Percentiles rank a stretch among this genome's conserved stretches.
Evolutionary conservation across 1,140 invertebrate species (phyloP).

Genomic region (Pogonomyrmex californicus): DNA sequence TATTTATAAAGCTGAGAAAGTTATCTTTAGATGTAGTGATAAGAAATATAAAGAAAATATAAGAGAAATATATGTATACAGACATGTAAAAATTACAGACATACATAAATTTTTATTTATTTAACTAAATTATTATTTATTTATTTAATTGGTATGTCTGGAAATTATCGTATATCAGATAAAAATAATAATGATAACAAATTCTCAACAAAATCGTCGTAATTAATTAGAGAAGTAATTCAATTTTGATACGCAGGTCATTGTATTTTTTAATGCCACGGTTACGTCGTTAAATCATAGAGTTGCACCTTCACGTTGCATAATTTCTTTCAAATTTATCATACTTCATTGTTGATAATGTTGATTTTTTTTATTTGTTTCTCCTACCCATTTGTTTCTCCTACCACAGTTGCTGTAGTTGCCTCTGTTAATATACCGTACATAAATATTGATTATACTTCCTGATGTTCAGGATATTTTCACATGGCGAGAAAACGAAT

Average conservation of each 20-base stretch:
- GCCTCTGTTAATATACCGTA: neutral
- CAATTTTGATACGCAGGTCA: neutral
- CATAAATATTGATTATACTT: constrained; percentile 45
- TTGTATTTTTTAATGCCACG: neutral
- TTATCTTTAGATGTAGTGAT: neutral
- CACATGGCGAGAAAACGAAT: neutral
- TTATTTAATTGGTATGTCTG: neutral
- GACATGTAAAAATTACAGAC: neutral
- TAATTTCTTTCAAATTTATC: neutral
- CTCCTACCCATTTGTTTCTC: neutral
- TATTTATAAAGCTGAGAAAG: neutral
- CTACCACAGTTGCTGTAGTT: neutral
- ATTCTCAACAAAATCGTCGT: neutral
- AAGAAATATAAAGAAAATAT: neutral
- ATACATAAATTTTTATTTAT: neutral
- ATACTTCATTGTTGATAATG: neutral
- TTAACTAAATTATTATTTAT: neutral
- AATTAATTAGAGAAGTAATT: neutral
- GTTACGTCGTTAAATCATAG: neutral
- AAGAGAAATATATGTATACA: neutral
- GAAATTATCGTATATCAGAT: neutral
- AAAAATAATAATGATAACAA: neutral
- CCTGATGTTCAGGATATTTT: neutral
- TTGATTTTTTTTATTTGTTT: neutral
- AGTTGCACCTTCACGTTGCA: neutral